phyloP scores from a whole-genome alignment of 2,888 invertebrate species.

The Eulithis prunata region DNA sequence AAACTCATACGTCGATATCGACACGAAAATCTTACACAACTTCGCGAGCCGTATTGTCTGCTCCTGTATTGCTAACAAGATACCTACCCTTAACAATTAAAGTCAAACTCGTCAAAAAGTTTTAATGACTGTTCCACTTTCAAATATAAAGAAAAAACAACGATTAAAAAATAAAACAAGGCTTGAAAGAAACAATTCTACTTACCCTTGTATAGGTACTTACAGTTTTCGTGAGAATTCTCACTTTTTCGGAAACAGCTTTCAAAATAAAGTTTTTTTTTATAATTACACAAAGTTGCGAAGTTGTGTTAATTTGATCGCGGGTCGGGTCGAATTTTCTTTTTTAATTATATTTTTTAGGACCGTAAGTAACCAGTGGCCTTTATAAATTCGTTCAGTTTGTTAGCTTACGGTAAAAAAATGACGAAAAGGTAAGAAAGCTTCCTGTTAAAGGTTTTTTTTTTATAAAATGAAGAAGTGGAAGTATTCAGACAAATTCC shows the following conservation, averaged over 20 bases:
- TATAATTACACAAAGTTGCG: slow-evolving; percentile 51
- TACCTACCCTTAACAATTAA: slow-evolving; percentile 72
- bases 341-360: slow-evolving; percentile 37
- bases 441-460: neutral
- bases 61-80: slow-evolving; percentile 60
- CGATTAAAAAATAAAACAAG: slow-evolving; percentile 64
- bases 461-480: neutral
- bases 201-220: slow-evolving; percentile 32
- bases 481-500: neutral
- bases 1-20: slow-evolving; percentile 33
- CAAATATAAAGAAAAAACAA: slow-evolving; percentile 51
- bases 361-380: slow-evolving; percentile 23
- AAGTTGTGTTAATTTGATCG: slow-evolving; percentile 51
- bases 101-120: slow-evolving; percentile 70
- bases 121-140: slow-evolving; percentile 75
- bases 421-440: slow-evolving; percentile 17
- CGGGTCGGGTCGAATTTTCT: slow-evolving; percentile 44
- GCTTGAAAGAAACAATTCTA: slow-evolving; percentile 46
- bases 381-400: slow-evolving; percentile 40
- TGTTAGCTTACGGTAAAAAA: slow-evolving; percentile 32
- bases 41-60: slow-evolving; percentile 47
- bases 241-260: slow-evolving; percentile 47
- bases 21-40: slow-evolving; percentile 38
- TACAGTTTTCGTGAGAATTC: slow-evolving; percentile 44
- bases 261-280: slow-evolving; percentile 43